These are phyloP conservation scores for Chromobotia macracanthus DNA, from an alignment of 2,797 vertebrate genomes.

Conservation along the genomic window DNA sequence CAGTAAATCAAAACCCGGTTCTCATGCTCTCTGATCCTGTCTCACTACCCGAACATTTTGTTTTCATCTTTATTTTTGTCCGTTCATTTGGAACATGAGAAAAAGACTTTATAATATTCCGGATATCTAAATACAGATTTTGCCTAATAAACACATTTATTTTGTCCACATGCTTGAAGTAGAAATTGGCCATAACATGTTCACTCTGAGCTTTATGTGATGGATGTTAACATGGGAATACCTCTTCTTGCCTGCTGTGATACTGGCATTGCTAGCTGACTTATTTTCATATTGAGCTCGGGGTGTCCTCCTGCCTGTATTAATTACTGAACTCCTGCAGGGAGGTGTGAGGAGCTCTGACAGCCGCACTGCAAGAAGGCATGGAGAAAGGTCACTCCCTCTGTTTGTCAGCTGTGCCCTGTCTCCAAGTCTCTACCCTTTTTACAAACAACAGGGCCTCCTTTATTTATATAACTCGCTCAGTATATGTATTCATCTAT, in stretches of 20 bases:
- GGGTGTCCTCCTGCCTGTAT: slow-evolving; percentile 10
- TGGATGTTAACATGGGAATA: background rate
- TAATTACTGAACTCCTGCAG: slow-evolving; percentile 51
- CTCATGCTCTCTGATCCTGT: slow-evolving; percentile 22
- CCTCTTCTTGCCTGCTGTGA: background rate
- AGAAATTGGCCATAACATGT: background rate
- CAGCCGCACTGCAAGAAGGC: slow-evolving; percentile 28
- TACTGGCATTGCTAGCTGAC: slow-evolving; percentile 1
- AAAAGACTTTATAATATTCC: too few species aligned
- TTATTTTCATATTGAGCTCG: slow-evolving; percentile 20
- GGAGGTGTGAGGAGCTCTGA: slow-evolving; percentile 4
- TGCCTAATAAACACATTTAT: too few species aligned
- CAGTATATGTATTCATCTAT: background rate
- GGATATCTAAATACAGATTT: too few species aligned
- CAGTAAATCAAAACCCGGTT: slow-evolving; percentile 17
- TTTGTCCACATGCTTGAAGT: background rate
- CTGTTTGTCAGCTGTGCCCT: slow-evolving; percentile 43
- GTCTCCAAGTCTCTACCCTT: slow-evolving; percentile 35
- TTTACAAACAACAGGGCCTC: slow-evolving; percentile 29
- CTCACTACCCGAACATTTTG: background rate
- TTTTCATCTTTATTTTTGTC: background rate
- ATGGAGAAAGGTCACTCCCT: slow-evolving; percentile 29
- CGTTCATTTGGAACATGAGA: background rate
- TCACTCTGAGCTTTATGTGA: slow-evolving; percentile 1
- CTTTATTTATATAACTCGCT: slow-evolving; percentile 24